Conservation (phyloP, 2,888 invertebrate species). For the Anagyrus pseudococci region DNA sequence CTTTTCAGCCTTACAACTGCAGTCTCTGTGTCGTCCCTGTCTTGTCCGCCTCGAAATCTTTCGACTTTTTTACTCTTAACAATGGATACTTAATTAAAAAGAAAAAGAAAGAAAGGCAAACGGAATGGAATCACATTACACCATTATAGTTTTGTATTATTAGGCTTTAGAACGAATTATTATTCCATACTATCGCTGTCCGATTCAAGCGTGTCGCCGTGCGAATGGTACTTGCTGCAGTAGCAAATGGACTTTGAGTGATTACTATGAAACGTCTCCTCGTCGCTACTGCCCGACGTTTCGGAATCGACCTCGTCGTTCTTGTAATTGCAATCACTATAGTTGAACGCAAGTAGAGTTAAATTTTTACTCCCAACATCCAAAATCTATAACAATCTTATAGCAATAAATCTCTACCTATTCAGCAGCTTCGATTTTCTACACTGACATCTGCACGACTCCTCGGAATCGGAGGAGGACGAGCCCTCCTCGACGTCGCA, state of each 20-base stretch:
- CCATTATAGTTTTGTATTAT: too few relatives aligned
- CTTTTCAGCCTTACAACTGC: not conserved
- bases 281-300: slow-evolving; percentile 9
- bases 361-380: not conserved
- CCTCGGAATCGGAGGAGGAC: slow-evolving; percentile 13
- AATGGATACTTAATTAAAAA: not conserved
- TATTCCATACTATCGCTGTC: not conserved
- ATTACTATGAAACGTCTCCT: slow-evolving; percentile 6
- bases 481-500: not conserved
- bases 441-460: not conserved
- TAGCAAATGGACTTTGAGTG: slow-evolving; percentile 21
- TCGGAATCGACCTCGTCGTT: not conserved
- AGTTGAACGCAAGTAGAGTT: not conserved
- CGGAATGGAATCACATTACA: too few relatives aligned
- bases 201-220: slow-evolving; percentile 11
- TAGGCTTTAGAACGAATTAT: not conserved
- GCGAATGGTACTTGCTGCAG: slow-evolving; percentile 30
- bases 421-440: not conserved
- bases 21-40: not conserved
- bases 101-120: too few relatives aligned
- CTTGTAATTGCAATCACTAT: not conserved
- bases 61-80: not conserved
- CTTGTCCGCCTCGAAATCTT: slow-evolving; percentile 8
- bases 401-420: not conserved
- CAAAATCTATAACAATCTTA: not conserved